Percentiles rank a stretch among this genome's conserved stretches.
Evolutionary conservation across 2,797 vertebrate species (phyloP).

Genomic region (Muscicapa comitata): DNA sequence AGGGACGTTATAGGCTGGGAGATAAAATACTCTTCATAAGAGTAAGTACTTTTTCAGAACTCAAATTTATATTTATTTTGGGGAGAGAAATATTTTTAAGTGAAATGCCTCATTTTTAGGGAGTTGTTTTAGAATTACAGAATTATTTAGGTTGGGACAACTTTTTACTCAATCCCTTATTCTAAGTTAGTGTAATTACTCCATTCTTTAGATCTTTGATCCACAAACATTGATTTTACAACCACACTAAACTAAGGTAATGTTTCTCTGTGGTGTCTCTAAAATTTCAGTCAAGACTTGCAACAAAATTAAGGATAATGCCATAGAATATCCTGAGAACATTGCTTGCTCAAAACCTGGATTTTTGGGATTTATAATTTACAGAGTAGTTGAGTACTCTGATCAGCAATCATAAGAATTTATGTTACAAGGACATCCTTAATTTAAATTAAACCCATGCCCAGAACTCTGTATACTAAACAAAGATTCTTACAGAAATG

Average conservation of each 20-base stretch:
- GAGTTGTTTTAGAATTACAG: not conserved
- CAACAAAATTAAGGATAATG: not conserved
- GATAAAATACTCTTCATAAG: constrained; percentile 97
- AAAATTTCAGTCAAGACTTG: not conserved
- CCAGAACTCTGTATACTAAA: not conserved
- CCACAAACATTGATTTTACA: not conserved
- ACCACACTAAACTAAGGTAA: not conserved
- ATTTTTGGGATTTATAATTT: not conserved
- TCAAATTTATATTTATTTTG: not conserved
- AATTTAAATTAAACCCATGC: not conserved
- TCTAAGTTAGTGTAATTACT: not conserved
- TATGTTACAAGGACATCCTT: not conserved
- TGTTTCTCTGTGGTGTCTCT: not conserved
- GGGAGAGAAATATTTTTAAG: not conserved
- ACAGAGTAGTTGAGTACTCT: not conserved
- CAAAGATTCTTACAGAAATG: not conserved
- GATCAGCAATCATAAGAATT: not conserved
- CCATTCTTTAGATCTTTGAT: not conserved
- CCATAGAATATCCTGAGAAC: not conserved
- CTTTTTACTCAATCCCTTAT: not conserved
- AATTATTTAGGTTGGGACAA: not conserved
- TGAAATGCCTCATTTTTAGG: not conserved
- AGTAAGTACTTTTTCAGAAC: constrained; percentile 75
- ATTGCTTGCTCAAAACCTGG: not conserved
- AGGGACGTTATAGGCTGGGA: constrained; percentile 93